Evolutionary conservation across 2,113 vertebrate species (phyloP).

Genomic region (Gracilinanus agilis): DNA sequence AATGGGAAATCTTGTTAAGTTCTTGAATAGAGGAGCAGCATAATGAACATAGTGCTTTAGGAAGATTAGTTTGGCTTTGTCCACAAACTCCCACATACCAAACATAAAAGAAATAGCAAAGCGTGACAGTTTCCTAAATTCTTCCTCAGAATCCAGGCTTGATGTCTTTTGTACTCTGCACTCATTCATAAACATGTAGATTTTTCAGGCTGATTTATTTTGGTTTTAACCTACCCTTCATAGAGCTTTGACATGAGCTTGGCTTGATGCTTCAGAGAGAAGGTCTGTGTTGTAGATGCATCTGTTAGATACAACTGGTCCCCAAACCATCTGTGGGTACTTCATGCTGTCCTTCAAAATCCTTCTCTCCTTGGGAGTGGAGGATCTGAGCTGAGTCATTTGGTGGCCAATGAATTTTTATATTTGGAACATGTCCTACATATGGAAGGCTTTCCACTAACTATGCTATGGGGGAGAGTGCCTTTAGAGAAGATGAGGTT

Average conservation of each 20-base stretch:
- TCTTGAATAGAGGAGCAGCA: constrained; percentile 56
- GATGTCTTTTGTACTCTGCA: constrained; percentile 66
- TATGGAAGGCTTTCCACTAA: constrained; percentile 73
- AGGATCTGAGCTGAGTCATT: constrained; percentile 65
- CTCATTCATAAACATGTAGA: constrained; percentile 64
- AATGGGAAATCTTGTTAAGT: neutral
- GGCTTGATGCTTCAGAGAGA: constrained; percentile 64
- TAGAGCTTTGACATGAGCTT: constrained; percentile 76
- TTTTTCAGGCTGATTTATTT: constrained; percentile 77
- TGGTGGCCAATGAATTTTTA: constrained; percentile 70
- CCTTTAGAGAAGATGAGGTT: constrained; percentile 73
- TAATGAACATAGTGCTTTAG: constrained; percentile 46
- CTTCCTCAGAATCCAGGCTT: constrained; percentile 62
- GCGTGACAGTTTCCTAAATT: constrained; percentile 60
- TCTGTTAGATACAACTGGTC: constrained; percentile 77
- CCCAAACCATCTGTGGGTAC: constrained; percentile 70
- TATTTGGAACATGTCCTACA: constrained; percentile 72
- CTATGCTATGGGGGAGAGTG: constrained; percentile 51
- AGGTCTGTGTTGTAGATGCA: constrained; percentile 66
- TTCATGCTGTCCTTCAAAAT: constrained; percentile 68
- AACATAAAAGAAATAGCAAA: constrained; percentile 29
- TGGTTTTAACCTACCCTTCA: constrained; percentile 73
- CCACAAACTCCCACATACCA: constrained; percentile 1
- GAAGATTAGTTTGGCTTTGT: constrained; percentile 1
- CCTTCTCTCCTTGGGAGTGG: constrained; percentile 8